These are phyloP conservation scores for Empis livida DNA, from an alignment of 2,888 invertebrate species.

Conservation along the genomic window DNA sequence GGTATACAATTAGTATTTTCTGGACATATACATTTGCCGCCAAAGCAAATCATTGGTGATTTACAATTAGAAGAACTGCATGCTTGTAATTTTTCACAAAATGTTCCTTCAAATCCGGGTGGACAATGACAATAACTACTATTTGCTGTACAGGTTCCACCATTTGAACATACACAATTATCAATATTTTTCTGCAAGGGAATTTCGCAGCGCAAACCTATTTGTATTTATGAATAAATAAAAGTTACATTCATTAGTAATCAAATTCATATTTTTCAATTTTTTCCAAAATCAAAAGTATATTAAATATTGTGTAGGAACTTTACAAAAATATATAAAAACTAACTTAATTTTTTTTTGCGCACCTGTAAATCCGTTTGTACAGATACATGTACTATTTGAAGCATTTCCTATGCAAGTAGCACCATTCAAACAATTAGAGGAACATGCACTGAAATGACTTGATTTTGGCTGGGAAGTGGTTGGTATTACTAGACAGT, in stretches of 20 bases:
- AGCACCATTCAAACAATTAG: constrained; percentile 56
- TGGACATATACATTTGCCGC: constrained; percentile 32
- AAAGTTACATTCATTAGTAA: no score
- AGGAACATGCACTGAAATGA: constrained; percentile 35
- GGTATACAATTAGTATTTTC: constrained; percentile 36
- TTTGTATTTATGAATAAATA: not conserved
- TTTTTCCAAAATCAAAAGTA: no score
- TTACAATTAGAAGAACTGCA: constrained; percentile 28
- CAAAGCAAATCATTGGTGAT: constrained; percentile 32
- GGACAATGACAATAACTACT: constrained; percentile 33
- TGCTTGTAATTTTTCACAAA: constrained; percentile 30
- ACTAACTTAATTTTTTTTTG: constrained; percentile 11
- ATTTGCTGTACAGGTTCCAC: constrained; percentile 33
- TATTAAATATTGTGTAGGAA: no score
- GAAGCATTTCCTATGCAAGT: constrained; percentile 52
- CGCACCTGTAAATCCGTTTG: constrained; percentile 51
- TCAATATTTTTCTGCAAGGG: constrained; percentile 10
- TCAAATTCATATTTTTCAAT: no score
- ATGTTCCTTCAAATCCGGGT: constrained; percentile 28
- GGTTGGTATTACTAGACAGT: constrained; percentile 28
- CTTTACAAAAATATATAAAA: not conserved
- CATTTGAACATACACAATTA: constrained; percentile 32
- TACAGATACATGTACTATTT: constrained; percentile 60
- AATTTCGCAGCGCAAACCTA: constrained; percentile 34
- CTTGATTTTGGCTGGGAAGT: constrained; percentile 26